phyloP scores from a whole-genome alignment of 1,140 invertebrate genomes.

The Phthorimaea operculella region DNA sequence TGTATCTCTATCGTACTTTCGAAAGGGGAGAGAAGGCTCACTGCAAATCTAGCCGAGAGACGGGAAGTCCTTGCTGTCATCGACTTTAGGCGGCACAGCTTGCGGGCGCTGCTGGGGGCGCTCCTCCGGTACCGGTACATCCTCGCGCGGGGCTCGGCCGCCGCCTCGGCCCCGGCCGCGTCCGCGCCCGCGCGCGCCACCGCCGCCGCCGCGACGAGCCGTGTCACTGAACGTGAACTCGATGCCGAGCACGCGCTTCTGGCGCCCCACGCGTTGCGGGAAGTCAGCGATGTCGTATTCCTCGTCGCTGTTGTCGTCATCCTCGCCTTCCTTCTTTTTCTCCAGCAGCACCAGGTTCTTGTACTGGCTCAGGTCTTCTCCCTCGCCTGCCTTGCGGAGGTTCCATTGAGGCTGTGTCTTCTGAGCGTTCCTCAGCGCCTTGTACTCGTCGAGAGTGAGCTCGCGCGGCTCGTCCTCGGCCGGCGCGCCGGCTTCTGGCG shows the following conservation, averaged over 20 bases:
- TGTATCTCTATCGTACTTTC: slow-evolving; percentile 59
- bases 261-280: slow-evolving; percentile 86
- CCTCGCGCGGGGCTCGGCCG: slow-evolving; percentile 40
- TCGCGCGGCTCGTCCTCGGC: slow-evolving; percentile 82
- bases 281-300: slow-evolving; percentile 85
- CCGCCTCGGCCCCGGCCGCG: slow-evolving; percentile 28
- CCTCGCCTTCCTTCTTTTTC: slow-evolving; percentile 82
- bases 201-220: slow-evolving; percentile 75
- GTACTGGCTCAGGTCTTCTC: slow-evolving; percentile 90
- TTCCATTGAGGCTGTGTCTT: slow-evolving; percentile 87
- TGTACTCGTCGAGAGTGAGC: slow-evolving; percentile 91
- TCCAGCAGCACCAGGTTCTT: slow-evolving; percentile 90
- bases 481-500: slow-evolving; percentile 57
- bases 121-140: slow-evolving; percentile 35
- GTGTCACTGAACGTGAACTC: slow-evolving; percentile 90
- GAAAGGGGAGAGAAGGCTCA: slow-evolving; percentile 54
- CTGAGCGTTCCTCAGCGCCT: slow-evolving; percentile 78
- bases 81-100: slow-evolving; percentile 87
- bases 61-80: slow-evolving; percentile 95
- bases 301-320: slow-evolving; percentile 72
- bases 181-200: slow-evolving; percentile 69
- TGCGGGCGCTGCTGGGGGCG: slow-evolving; percentile 39
- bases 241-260: slow-evolving; percentile 88
- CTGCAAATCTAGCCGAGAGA: slow-evolving; percentile 79
- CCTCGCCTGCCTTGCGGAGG: slow-evolving; percentile 91